Evolutionary conservation across 2,797 vertebrate species (phyloP).

Genomic region (Fundulus diaphanus): DNA sequence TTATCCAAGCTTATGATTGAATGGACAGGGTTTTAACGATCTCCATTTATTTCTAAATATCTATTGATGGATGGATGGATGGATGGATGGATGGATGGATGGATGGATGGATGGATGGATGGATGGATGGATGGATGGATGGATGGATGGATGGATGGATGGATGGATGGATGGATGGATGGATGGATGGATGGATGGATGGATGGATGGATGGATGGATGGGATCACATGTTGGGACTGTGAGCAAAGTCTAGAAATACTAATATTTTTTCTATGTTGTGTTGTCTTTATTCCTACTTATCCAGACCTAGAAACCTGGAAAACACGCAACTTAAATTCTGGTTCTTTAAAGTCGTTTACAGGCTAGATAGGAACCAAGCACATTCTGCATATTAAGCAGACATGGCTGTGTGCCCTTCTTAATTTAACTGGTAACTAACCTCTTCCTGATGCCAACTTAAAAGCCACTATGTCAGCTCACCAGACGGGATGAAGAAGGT

Average conservation of each 20-base stretch:
- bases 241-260: too few species aligned
- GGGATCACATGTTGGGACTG: too few species aligned
- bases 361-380: not conserved
- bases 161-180: too few species aligned
- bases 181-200: too few species aligned
- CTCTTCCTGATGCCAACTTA: conserved; percentile 36
- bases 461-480: conserved; percentile 66
- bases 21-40: not conserved
- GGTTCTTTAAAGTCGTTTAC: not conserved
- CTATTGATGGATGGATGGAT: not conserved
- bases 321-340: not conserved
- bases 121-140: too few species aligned
- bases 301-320: too few species aligned
- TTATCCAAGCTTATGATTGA: conserved; percentile 5
- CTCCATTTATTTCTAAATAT: not conserved
- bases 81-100: too few species aligned
- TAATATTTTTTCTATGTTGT: too few species aligned
- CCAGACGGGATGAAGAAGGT: conserved; percentile 99
- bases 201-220: too few species aligned
- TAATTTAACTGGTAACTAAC: conserved; percentile 34
- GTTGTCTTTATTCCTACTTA: too few species aligned
- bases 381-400: not conserved
- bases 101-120: too few species aligned
- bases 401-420: not conserved
- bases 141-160: too few species aligned